Base-by-base conservation (phyloP, 2,113 vertebrate species). In the Trichomycterus rosablanca region DNA sequence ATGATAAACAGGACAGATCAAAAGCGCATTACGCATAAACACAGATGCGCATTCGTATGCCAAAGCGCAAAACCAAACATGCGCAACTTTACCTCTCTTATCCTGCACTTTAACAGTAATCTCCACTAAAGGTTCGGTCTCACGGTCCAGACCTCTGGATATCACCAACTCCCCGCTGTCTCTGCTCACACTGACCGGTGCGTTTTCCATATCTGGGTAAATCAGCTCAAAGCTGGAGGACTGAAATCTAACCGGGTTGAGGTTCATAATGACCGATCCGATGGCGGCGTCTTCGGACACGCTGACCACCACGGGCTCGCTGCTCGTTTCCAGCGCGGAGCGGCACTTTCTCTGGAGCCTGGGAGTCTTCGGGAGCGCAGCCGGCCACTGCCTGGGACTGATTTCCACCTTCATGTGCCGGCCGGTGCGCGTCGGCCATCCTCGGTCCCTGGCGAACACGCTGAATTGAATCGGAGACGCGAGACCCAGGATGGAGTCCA, bases 401-500 rank as follows among this genome's bases (percentile, higher is more conserved):
- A 92, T 84, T 60, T 89, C 85, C 18, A 93, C 75, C 0, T 77
- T 30, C 18, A 93, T 65, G 1, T 87, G 76, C 3, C 74, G 76
- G 65, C 92, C 90, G 19, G 86, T 88, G 39, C 86, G 84, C 2
- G 87, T 63, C 3, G 91, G 92, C 74, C 84, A 89, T 0, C 92
- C 92, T 28, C 85, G 88, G 78, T 93, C 91, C 24, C 87, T 79
- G 15, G 89, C 90, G 63, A 87, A 92, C 23, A 93, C 84, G 52
- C 74, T 54, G 59, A 93, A 87, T 66, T 79, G 81, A 24, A 92
- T 79, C 2, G 88, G 83, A 1, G 83, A 76, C 22, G 75, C 82
- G 57, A 83, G 71, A 62, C 88, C 84, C 4, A 92, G 84, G 30
- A 93, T 89, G n/a, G 92, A 94, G 74, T 90, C 86, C 35, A 93